Conservation (phyloP, 2,113 vertebrate species). For the Nothocercus nigrocapillus region DNA sequence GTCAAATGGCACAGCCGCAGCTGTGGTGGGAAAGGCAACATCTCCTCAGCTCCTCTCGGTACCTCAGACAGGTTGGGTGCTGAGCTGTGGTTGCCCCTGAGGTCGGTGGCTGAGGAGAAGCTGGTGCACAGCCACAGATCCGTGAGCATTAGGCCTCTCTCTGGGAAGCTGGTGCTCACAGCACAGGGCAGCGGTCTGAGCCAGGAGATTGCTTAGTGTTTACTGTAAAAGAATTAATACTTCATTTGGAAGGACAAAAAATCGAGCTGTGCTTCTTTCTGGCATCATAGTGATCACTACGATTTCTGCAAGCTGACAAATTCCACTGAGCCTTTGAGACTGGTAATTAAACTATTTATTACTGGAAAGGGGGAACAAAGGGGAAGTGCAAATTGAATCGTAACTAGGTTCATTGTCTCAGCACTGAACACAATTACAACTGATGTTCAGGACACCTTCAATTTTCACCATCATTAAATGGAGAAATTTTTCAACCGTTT, state of each 20-base stretch:
- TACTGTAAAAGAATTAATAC: not conserved
- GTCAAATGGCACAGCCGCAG: not conserved
- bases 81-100: not conserved
- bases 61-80: not conserved
- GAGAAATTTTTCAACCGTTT: constrained; percentile 1
- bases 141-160: not conserved
- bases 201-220: not conserved
- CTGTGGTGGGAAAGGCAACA: not conserved
- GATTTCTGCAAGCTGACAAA: not conserved
- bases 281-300: not conserved
- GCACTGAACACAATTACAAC: constrained; percentile 18
- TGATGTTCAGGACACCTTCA: constrained; percentile 30
- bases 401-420: constrained; percentile 37
- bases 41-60: not conserved
- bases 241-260: not conserved
- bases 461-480: constrained; percentile 36
- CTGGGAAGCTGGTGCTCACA: fast-evolving
- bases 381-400: constrained; percentile 20
- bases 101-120: not conserved
- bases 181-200: not conserved
- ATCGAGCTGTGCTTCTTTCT: not conserved
- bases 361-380: not conserved
- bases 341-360: constrained; percentile 45
- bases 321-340: not conserved
- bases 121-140: not conserved